Percentiles rank a stretch among this genome's conserved stretches.
Evolutionary conservation across 1,140 invertebrate species (phyloP).

Genomic region (Bombus terrestris): DNA sequence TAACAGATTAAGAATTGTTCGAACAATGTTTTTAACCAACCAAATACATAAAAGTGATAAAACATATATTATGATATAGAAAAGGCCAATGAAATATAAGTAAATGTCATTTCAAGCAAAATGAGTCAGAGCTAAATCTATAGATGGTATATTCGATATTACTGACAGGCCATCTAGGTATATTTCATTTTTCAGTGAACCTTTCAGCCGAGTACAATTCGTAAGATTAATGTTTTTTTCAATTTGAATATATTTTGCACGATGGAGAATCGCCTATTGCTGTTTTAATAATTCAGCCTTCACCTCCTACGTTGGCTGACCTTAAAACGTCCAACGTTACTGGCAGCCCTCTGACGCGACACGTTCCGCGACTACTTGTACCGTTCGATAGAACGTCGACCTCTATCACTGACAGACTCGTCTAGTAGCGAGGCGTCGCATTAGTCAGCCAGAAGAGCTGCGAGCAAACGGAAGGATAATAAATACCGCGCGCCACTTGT

Average conservation of each 20-base stretch:
- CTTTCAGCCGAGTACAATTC: background rate
- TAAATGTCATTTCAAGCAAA: background rate
- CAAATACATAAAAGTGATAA: too few species aligned
- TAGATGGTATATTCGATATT: background rate
- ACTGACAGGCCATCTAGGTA: background rate
- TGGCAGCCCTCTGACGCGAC: background rate
- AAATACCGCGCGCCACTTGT: constrained; percentile 55
- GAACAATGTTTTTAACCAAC: too few species aligned
- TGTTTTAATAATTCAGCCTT: constrained; percentile 3
- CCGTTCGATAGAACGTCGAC: constrained; percentile 35
- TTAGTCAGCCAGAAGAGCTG: constrained; percentile 18
- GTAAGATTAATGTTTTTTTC: background rate
- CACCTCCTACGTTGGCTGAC: background rate
- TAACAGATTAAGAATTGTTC: too few species aligned
- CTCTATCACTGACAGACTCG: constrained; percentile 30
- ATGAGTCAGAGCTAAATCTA: background rate
- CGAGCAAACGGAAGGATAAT: constrained; percentile 48
- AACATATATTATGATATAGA: background rate
- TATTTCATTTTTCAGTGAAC: background rate
- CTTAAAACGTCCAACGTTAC: constrained; percentile 5
- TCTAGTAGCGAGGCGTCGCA: constrained; percentile 22
- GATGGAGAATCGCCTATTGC: background rate
- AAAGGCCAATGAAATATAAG: background rate
- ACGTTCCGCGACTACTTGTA: constrained; percentile 1
- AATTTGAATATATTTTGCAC: background rate